Base-by-base conservation (phyloP, 2,113 vertebrate species). In the Chaetura pelagica region DNA sequence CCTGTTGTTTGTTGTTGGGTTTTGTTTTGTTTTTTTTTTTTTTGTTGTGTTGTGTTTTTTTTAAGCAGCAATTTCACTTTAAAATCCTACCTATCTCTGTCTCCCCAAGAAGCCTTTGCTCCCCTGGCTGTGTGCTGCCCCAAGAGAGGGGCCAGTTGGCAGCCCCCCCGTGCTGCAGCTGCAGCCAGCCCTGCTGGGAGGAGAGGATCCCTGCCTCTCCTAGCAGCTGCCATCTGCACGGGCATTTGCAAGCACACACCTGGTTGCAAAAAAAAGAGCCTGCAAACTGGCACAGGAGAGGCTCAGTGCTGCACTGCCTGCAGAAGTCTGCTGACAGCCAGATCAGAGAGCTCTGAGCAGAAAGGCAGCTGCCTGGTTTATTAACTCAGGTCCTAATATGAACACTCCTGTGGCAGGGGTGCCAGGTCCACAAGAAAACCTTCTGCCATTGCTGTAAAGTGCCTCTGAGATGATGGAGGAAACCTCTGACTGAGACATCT, bases 401-500 rank as follows among this genome's bases (percentile, higher is more conserved):
- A 7, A 17, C 8, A 0, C 17, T 84, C 4, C 38, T 34, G 3
- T 10, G 32, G 54, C 78, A 58, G 64, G 9, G 0, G 30, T 7
- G 55, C 49, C 67, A 34, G 58, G 44, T 29, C 57, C 34, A 2
- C 27, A 13, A 48, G 40, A 54, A 69, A 79, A 6, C 67, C 75
- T 67, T 29, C 49, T 52, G 54, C 67, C 38, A 44, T 18, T 29
- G 52, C 66, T 78, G 51, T 69, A 64, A 48, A 57, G 51, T 48
- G 15, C n/a, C 5, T 44, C 62, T 49, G 10, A 0, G 5, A 3
- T 2, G 29, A 2, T 1, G n/a, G 35, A 12, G 62, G 38, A 52
- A 42, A 22, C 24, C 26, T 79, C 71, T 4, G 5, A 9, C 61
- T 24, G 72, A 68, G 62, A 5, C 52, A 67, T 62, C 61, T 4